Conservation (phyloP, 1,140 invertebrate genomes). For the Hyphantria cunea region DNA sequence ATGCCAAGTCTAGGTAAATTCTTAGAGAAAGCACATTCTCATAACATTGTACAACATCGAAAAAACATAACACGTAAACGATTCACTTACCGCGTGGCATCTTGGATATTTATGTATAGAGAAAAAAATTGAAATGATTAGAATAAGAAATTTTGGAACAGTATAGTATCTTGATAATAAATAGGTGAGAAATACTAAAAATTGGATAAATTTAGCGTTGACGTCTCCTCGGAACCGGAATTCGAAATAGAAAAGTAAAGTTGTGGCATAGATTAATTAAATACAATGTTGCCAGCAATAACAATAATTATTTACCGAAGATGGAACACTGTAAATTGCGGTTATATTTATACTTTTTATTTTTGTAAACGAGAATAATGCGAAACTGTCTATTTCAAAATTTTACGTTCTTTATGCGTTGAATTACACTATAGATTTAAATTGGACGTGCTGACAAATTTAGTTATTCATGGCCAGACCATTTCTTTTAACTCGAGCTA, state of each 20-base stretch:
- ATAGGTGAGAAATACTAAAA: conserved; percentile 41
- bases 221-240: conserved; percentile 52
- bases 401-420: no score
- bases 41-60: conserved; percentile 72
- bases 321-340: no score
- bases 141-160: conserved; percentile 5
- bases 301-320: no score
- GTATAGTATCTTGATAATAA: no score
- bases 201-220: conserved; percentile 72
- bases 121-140: conserved; percentile 13
- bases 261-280: conserved; percentile 6
- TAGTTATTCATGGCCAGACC: no score
- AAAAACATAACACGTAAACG: conserved; percentile 36
- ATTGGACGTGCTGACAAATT: no score
- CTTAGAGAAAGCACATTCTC: conserved; percentile 57
- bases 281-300: conserved; percentile 13
- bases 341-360: no score
- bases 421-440: no score
- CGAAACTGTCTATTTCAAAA: no score
- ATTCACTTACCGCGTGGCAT: conserved; percentile 74
- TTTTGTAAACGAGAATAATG: no score
- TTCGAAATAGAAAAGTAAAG: conserved; percentile 27
- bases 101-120: conserved; percentile 28
- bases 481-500: no score
- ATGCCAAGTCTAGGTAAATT: conserved; percentile 18